Evolutionary conservation across 1,140 invertebrate genomes (phyloP).

Genomic region (Harpegnathos saltator): DNA sequence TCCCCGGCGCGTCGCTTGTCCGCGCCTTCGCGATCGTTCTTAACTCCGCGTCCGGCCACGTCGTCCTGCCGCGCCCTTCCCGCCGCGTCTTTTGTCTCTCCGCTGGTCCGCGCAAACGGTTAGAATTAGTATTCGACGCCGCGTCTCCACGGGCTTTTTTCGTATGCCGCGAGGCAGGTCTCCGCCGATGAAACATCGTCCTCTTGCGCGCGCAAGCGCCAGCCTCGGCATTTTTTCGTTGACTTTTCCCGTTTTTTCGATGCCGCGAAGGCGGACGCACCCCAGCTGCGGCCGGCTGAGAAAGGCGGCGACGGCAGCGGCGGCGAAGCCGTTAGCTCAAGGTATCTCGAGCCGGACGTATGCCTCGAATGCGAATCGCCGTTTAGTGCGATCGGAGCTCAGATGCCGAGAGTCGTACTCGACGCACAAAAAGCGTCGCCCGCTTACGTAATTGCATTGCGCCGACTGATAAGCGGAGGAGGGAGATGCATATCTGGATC

Average conservation of each 20-base stretch:
- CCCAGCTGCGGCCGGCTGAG: conserved; percentile 11
- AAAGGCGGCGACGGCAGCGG: conserved; percentile 6
- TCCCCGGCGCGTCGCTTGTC: not conserved
- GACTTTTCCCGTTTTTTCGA: conserved; percentile 66
- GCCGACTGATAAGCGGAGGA: not conserved
- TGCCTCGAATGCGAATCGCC: conserved; percentile 67
- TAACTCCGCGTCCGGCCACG: conserved; percentile 37
- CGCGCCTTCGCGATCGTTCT: conserved; percentile 3
- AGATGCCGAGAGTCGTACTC: not conserved
- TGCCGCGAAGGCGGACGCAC: conserved; percentile 28
- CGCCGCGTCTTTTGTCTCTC: conserved; percentile 29
- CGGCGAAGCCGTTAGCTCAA: conserved; percentile 32
- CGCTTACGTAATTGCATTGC: too few species aligned
- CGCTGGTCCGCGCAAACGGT: conserved; percentile 31
- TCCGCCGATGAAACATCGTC: conserved; percentile 56
- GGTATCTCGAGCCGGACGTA: conserved; percentile 39
- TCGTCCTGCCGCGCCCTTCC: conserved; percentile 17
- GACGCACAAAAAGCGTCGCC: not conserved
- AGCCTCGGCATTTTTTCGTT: conserved; percentile 61
- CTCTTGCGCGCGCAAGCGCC: not conserved
- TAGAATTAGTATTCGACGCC: conserved; percentile 70
- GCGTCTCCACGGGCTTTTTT: conserved; percentile 66
- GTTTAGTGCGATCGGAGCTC: conserved; percentile 57
- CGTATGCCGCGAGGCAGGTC: conserved; percentile 69
- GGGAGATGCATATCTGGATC: too few species aligned